A percentile compares a stretch with the other conserved stretches of the same genome.
phyloP scores from a whole-genome alignment of 2,113 vertebrate genomes.

The Melanotaenia duboulayi region DNA sequence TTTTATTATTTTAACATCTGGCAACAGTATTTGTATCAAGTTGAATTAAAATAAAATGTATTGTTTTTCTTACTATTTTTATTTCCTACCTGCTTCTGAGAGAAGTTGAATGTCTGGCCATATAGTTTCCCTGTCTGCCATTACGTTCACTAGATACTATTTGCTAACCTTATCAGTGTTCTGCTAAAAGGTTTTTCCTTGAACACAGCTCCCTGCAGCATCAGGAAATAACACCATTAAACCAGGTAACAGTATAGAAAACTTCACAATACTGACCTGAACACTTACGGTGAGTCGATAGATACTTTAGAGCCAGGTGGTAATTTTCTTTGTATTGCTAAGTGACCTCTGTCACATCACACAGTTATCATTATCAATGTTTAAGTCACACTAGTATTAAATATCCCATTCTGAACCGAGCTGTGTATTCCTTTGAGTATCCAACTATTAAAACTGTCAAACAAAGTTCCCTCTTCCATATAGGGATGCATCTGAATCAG shows the following conservation, averaged over 20 bases:
- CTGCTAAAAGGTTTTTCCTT: not conserved
- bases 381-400: not conserved
- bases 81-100: not conserved
- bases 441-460: constrained; percentile 34
- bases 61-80: not conserved
- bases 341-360: not conserved
- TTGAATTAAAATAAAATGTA: not conserved
- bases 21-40: not conserved
- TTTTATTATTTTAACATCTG: not conserved
- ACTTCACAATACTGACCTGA: not conserved
- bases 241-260: not conserved
- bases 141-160: not conserved
- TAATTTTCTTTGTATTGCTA: not conserved
- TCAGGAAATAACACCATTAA: constrained; percentile 4
- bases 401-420: not conserved
- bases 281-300: not conserved
- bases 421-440: constrained; percentile 20
- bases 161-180: constrained; percentile 3
- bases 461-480: constrained; percentile 26
- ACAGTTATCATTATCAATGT: not conserved
- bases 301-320: not conserved
- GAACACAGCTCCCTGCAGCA: constrained; percentile 1
- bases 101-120: constrained; percentile 6
- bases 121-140: constrained; percentile 11
- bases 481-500: constrained; percentile 39